phyloP scores from a whole-genome alignment of 1,140 invertebrate genomes.

The Penaeus japonicus region DNA sequence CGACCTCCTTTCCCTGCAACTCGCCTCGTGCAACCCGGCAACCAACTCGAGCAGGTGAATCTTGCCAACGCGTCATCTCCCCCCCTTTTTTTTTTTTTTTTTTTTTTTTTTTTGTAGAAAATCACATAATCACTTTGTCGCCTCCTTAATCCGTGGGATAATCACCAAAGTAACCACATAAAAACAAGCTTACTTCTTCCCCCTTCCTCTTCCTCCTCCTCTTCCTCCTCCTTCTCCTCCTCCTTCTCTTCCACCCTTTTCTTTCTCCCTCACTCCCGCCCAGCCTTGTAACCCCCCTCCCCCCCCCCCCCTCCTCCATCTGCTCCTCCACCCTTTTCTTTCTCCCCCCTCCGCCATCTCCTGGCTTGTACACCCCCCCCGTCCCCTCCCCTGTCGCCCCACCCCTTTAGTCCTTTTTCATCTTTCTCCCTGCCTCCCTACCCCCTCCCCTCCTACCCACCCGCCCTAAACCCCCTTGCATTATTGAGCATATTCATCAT shows the following conservation, averaged over 20 bases:
- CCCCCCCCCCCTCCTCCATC: too few relatives aligned
- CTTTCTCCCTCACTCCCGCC: too few relatives aligned
- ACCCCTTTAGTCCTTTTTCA: too few relatives aligned
- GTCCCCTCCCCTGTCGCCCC: not conserved
- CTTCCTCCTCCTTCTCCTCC: not conserved
- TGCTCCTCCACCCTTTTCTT: not conserved
- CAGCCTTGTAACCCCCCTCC: too few relatives aligned
- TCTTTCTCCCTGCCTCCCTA: not conserved
- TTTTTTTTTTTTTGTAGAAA: not conserved
- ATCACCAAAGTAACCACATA: slow-evolving; percentile 2
- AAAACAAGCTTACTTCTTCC: not conserved
- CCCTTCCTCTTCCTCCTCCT: not conserved
- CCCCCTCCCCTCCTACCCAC: not conserved
- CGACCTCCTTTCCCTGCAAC: not conserved
- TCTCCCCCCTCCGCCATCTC: too few relatives aligned
- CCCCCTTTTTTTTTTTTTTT: too few relatives aligned
- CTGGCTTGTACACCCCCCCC: not conserved
- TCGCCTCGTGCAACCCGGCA: not conserved
- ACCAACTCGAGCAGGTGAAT: too few relatives aligned
- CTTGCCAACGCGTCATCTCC: not conserved
- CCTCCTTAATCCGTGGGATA: slow-evolving; percentile 18
- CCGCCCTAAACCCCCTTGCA: not conserved
- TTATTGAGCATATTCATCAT: slow-evolving; percentile 21
- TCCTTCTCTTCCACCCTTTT: too few relatives aligned
- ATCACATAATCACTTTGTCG: slow-evolving; percentile 28